A percentile compares a stretch with the other conserved stretches of the same genome.
phyloP scores from a whole-genome alignment of 2,888 invertebrate genomes.

The Sesia bembeciformis region DNA sequence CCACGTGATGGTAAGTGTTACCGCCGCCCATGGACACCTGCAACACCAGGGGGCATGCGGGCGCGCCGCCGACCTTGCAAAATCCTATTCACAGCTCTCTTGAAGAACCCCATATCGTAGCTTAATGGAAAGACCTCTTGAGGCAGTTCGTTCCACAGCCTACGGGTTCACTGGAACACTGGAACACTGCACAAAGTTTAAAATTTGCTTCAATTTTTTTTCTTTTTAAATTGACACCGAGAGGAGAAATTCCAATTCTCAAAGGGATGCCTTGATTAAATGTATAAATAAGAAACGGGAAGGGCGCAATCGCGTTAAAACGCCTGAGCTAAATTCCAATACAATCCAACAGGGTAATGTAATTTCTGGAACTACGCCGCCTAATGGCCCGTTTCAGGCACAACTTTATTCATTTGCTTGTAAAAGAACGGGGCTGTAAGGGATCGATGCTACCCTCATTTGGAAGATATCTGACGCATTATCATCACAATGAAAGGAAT shows the following conservation, averaged over 20 bases:
- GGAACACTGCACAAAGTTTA: not conserved
- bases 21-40: too few relatives aligned
- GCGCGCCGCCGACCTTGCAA: too few relatives aligned
- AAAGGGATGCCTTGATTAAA: conserved; percentile 44
- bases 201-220: conserved; percentile 31
- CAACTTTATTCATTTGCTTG: conserved; percentile 35
- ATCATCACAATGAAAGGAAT: conserved; percentile 31
- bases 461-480: conserved; percentile 19
- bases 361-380: conserved; percentile 37
- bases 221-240: conserved; percentile 43
- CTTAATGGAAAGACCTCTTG: too few relatives aligned
- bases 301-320: conserved; percentile 23
- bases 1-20: too few relatives aligned
- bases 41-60: too few relatives aligned
- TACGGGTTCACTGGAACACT: too few relatives aligned
- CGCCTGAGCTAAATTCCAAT: conserved; percentile 40
- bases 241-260: conserved; percentile 19
- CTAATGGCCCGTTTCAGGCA: conserved; percentile 42
- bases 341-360: conserved; percentile 35
- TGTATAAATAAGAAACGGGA: conserved; percentile 20
- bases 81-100: too few relatives aligned
- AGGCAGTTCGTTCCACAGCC: too few relatives aligned
- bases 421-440: conserved; percentile 1
- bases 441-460: conserved; percentile 15
- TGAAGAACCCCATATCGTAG: too few relatives aligned